phyloP scores from a whole-genome alignment of 2,113 vertebrate species.

The Syngnathus scovelli region DNA sequence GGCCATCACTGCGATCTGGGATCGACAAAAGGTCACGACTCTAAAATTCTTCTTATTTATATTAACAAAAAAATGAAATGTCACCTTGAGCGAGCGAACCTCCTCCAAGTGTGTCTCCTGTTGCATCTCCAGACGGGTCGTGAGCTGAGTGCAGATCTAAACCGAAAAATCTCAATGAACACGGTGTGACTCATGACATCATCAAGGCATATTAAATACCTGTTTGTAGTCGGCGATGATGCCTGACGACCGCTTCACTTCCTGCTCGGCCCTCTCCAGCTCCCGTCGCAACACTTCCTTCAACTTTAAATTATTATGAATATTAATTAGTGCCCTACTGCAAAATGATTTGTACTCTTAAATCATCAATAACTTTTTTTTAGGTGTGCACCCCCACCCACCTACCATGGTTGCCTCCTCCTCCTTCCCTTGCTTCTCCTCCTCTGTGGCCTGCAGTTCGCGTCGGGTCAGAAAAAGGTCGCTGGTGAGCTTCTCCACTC shows the following conservation, averaged over 20 bases:
- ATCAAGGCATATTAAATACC: constrained; percentile 59
- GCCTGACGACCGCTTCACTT: constrained; percentile 81
- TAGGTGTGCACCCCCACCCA: constrained; percentile 1
- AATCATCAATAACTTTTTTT: too few species aligned
- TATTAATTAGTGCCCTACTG: too few species aligned
- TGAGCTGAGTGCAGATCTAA: constrained; percentile 92
- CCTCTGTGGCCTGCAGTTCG: constrained; percentile 46
- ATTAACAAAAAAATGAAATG: neutral
- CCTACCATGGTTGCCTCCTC: constrained; percentile 52
- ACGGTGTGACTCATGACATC: neutral
- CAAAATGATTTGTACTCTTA: too few species aligned
- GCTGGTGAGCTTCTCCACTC: constrained; percentile 45
- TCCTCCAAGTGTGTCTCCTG: constrained; percentile 80
- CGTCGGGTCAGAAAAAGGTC: constrained; percentile 37
- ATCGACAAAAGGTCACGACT: neutral
- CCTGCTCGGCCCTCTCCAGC: constrained; percentile 84
- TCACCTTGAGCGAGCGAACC: constrained; percentile 81
- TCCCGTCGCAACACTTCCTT: constrained; percentile 87
- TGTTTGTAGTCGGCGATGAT: constrained; percentile 92
- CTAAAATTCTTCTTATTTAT: neutral
- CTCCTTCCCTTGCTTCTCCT: constrained; percentile 47
- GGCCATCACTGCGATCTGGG: constrained; percentile 76
- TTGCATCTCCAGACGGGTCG: constrained; percentile 82
- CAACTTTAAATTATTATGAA: constrained; percentile 60
- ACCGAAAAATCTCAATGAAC: constrained; percentile 21